These are phyloP conservation scores for Dioctria linearis DNA, from an alignment of 2,888 invertebrate species.

Conservation along the genomic window DNA sequence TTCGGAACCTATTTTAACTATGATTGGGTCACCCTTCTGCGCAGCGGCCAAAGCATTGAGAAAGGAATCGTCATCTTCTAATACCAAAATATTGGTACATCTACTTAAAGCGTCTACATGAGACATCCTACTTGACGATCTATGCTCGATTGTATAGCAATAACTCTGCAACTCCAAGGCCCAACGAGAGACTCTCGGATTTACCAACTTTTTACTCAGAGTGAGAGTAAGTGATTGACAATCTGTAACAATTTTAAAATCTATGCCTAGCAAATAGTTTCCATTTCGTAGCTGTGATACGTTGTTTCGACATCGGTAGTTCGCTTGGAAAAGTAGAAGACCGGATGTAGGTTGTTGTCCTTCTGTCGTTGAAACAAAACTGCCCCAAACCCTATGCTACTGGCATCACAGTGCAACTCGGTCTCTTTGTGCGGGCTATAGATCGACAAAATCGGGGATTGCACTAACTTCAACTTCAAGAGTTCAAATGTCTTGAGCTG, in stretches of 20 bases:
- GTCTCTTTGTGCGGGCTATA: conserved; percentile 62
- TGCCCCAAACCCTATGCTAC: conserved; percentile 62
- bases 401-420: conserved; percentile 65
- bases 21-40: not conserved
- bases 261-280: conserved; percentile 60
- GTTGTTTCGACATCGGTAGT: conserved; percentile 59
- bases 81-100: not conserved
- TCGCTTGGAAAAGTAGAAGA: conserved; percentile 63
- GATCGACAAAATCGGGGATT: conserved; percentile 62
- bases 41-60: not conserved
- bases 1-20: not conserved
- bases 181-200: conserved; percentile 60
- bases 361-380: conserved; percentile 62
- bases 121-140: not conserved
- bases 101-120: conserved; percentile 16
- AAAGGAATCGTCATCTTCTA: not conserved
- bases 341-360: conserved; percentile 59
- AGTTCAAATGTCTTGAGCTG: conserved; percentile 49
- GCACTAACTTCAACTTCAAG: conserved; percentile 50
- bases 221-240: conserved; percentile 58
- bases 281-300: too few species aligned
- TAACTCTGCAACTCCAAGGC: conserved; percentile 59
- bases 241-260: conserved; percentile 62
- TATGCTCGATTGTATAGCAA: conserved; percentile 55
- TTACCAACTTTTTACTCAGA: conserved; percentile 59